Evolutionary conservation across 2,113 vertebrate species (phyloP).

Genomic region (Formicarius rufipectus): DNA sequence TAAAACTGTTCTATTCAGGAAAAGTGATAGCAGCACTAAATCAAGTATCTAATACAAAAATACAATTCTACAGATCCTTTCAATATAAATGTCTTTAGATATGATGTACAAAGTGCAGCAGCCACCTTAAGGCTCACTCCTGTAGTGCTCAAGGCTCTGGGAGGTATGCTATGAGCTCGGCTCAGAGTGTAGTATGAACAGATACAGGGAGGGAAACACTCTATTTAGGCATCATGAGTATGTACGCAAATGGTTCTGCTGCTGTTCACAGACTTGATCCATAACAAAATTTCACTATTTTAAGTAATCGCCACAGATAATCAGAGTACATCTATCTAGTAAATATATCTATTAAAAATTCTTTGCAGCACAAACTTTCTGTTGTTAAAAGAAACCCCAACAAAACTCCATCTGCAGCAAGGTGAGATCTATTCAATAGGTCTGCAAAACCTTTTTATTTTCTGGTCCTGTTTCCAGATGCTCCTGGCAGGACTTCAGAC

Average conservation of each 20-base stretch:
- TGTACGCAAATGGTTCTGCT: neutral
- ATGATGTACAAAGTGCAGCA: neutral
- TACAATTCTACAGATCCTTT: neutral
- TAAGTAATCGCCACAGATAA: neutral
- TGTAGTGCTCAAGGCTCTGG: neutral
- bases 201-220: neutral
- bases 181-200: neutral
- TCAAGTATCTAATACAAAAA: conserved; percentile 28
- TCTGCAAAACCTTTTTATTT: neutral
- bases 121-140: neutral
- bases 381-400: neutral
- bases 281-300: neutral
- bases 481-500: neutral
- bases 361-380: neutral
- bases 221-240: neutral
- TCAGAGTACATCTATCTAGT: neutral
- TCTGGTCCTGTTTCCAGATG: neutral
- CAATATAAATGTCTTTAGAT: neutral
- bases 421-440: neutral
- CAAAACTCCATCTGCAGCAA: neutral
- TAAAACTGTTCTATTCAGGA: conserved; percentile 6
- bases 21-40: conserved; percentile 10
- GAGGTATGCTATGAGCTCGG: neutral
- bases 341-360: neutral
- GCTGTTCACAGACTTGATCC: neutral